Evolutionary conservation across 2,888 invertebrate species (phyloP), one percentile per base, ranked within the genome.

Genomic region (Tenthredo notha): DNA sequence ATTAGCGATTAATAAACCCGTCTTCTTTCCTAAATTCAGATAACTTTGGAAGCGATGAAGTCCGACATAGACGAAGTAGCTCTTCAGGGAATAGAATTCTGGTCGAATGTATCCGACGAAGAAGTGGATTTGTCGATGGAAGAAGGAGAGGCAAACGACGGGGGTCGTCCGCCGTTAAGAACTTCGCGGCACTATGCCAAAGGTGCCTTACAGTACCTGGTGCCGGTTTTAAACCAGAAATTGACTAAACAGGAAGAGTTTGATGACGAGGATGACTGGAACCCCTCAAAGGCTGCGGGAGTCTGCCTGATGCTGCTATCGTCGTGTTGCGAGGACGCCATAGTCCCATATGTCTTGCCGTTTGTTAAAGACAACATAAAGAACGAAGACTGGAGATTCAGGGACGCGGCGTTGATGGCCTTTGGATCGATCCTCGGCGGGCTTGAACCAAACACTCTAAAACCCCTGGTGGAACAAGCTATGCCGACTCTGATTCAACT

Each of bases 31-130:
- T 47, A 86, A 88, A 88, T 92, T 47, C 89, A 96, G 96, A 99
- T 99, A 85, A 99, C 99, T 10, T 94, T 99, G 92, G 98, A 99
- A 94, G 99, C 99, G 12, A 99, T 99, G 98, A 98, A 98, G 93
- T 98, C 98, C 25, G 98, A 98, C 87, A 96, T 97, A 88, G 99
- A 99, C 94, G 99, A 99, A 89, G 97, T 99, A 84, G 97, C 98
- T 25, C 95, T 99, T 85, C 99, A 99, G 95, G 99, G 99, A 88
- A 99, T 99, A 93, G 99, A 99, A 94, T 99, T 99, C 94, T 99
- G 99, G 99, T 99, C 99, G 5, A 99, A 99, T 91, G 99, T 99
- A 0, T 99, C 99, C 92, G 99, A 99, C 94, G 99, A 99, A 94
- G 99, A 99, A 94, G 98, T 99, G 54, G 99, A 99, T 94, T 94